Evolutionary conservation across 1,140 invertebrate genomes (phyloP).

Genomic region (Bombus breviceps): DNA sequence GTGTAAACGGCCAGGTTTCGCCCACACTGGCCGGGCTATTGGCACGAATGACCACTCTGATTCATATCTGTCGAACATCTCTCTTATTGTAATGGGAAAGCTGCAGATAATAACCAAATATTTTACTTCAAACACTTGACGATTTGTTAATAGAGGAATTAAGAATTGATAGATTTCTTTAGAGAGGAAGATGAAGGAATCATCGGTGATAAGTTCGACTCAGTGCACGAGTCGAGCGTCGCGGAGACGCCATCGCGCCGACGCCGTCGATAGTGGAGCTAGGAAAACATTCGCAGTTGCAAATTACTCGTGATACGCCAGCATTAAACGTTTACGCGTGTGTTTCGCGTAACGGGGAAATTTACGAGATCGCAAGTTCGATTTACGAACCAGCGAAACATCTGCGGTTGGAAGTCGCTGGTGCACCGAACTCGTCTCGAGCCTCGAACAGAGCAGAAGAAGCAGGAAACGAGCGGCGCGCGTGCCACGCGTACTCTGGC

Average conservation of each 20-base stretch:
- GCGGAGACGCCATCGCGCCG: background rate
- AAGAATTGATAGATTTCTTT: too few relatives aligned
- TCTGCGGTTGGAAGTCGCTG: background rate
- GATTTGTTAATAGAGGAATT: too few relatives aligned
- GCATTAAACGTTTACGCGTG: background rate
- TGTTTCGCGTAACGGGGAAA: background rate
- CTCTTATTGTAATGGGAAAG: too few relatives aligned
- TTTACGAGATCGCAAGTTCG: background rate
- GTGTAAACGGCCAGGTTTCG: too few relatives aligned
- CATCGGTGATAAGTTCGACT: too few relatives aligned
- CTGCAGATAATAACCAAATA: too few relatives aligned
- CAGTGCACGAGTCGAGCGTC: background rate
- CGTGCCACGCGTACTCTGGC: too few relatives aligned
- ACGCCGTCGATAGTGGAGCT: background rate
- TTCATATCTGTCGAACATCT: too few relatives aligned
- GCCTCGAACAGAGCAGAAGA: background rate
- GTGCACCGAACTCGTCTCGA: background rate
- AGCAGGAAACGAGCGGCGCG: slow-evolving; percentile 14
- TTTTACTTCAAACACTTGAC: too few relatives aligned
- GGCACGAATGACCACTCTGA: too few relatives aligned
- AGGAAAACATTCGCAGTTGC: slow-evolving; percentile 27
- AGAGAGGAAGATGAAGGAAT: too few relatives aligned
- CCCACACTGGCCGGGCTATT: too few relatives aligned
- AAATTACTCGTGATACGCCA: slow-evolving; percentile 34
- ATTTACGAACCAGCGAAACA: background rate